Evolutionary conservation across 1,140 invertebrate genomes (phyloP).

Genomic region (Octopus sinensis): DNA sequence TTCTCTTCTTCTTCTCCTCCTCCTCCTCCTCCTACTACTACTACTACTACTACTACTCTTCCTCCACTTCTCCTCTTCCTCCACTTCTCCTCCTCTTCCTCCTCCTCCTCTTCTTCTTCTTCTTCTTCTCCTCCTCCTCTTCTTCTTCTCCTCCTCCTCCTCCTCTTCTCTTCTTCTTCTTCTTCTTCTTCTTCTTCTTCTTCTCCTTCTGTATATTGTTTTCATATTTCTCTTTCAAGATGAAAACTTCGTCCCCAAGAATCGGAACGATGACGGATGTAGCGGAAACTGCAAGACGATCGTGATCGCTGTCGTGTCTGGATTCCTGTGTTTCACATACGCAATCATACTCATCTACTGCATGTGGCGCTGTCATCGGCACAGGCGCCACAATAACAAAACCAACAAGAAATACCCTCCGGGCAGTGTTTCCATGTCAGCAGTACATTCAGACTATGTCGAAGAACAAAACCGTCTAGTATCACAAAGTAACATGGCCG

Average conservation of each 20-base stretch:
- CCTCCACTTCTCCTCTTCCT: too few relatives aligned
- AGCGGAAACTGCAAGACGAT: not conserved
- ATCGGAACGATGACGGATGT: not conserved
- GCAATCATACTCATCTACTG: not conserved
- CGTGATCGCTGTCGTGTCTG: not conserved
- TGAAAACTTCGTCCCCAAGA: not conserved
- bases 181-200: not conserved
- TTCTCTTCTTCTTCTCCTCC: too few relatives aligned
- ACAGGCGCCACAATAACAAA: not conserved
- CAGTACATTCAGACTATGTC: constrained; percentile 7
- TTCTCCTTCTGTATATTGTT: not conserved
- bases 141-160: not conserved
- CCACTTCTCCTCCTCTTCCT: too few relatives aligned
- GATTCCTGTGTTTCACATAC: constrained; percentile 4
- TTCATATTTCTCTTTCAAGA: not conserved
- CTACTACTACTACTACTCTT: too few relatives aligned
- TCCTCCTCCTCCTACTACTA: too few relatives aligned
- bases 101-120: too few relatives aligned
- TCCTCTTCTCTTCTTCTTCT: not conserved
- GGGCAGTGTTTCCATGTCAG: constrained; percentile 6
- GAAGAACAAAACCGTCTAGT: constrained; percentile 13
- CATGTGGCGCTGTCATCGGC: not conserved
- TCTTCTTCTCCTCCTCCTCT: not conserved
- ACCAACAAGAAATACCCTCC: not conserved
- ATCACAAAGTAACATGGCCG: not conserved